Conservation (phyloP, 2,797 vertebrate species). For the Lepilemur septentrionalis region DNA sequence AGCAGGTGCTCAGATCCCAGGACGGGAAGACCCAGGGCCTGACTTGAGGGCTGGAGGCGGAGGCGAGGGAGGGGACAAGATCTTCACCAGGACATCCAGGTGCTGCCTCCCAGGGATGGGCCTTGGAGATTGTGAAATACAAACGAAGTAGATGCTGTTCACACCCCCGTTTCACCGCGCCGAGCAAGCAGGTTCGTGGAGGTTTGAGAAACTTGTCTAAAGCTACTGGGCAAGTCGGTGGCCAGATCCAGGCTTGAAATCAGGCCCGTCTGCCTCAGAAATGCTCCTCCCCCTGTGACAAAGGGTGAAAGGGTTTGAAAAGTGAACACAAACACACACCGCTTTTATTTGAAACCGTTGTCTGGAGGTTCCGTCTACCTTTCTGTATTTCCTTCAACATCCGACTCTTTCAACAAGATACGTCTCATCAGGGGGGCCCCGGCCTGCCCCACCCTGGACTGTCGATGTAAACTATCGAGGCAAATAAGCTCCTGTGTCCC, state of each 20-base stretch:
- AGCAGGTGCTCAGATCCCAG: background rate
- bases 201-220: rapidly evolving
- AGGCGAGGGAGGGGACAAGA: background rate
- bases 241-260: background rate
- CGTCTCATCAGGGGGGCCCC: rapidly evolving
- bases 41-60: background rate
- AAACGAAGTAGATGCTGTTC: background rate
- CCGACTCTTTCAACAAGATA: background rate
- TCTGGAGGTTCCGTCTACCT: background rate
- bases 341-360: background rate
- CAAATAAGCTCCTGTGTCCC: background rate
- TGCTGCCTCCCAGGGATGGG: no score
- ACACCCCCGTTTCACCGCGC: background rate
- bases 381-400: background rate
- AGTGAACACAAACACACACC: no score
- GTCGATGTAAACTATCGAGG: background rate
- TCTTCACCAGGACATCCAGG: no score
- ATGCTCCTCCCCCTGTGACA: background rate
- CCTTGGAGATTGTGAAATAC: background rate
- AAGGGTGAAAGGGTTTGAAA: background rate
- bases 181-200: background rate
- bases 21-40: background rate
- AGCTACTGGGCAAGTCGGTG: background rate
- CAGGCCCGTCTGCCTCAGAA: background rate
- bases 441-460: background rate